Evolutionary conservation across 1,140 invertebrate genomes (phyloP).

Genomic region (Ptiloglossa arizonensis): DNA sequence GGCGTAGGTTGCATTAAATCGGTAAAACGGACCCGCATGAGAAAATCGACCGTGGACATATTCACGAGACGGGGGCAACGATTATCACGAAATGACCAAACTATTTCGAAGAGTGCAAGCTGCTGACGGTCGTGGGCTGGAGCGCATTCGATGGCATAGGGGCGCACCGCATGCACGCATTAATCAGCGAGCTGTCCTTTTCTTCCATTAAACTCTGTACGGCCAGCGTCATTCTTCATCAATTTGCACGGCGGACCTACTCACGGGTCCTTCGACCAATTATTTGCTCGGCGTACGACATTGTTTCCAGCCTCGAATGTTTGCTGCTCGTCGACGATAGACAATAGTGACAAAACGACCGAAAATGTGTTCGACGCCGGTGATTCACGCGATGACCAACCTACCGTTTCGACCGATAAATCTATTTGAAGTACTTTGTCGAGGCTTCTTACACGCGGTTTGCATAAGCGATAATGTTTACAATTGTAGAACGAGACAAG

Average conservation of each 20-base stretch:
- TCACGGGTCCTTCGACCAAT: slow-evolving; percentile 50
- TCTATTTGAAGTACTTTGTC: not conserved
- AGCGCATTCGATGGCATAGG: slow-evolving; percentile 33
- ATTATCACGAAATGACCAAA: slow-evolving; percentile 52
- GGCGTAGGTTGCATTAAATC: slow-evolving; percentile 32
- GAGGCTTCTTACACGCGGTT: not conserved
- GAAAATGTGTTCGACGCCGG: not conserved
- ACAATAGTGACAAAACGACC: not conserved
- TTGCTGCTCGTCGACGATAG: not conserved
- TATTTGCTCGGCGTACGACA: slow-evolving; percentile 44
- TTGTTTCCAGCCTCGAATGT: slow-evolving; percentile 9
- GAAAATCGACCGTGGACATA: slow-evolving; percentile 60
- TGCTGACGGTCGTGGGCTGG: slow-evolving; percentile 6
- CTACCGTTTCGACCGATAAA: slow-evolving; percentile 1
- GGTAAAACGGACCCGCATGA: slow-evolving; percentile 74
- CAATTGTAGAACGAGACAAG: not conserved
- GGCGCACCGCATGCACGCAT: slow-evolving; percentile 40
- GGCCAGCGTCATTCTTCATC: slow-evolving; percentile 66
- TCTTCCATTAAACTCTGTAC: slow-evolving; percentile 45
- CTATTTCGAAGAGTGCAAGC: slow-evolving; percentile 26
- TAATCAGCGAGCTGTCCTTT: slow-evolving; percentile 47
- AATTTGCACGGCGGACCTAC: slow-evolving; percentile 63
- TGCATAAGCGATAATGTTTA: slow-evolving; percentile 3
- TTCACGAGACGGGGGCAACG: not conserved
- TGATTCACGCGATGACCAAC: slow-evolving; percentile 21